phyloP scores from a whole-genome alignment of 2,797 vertebrate genomes.

The Aplochiton taeniatus region DNA sequence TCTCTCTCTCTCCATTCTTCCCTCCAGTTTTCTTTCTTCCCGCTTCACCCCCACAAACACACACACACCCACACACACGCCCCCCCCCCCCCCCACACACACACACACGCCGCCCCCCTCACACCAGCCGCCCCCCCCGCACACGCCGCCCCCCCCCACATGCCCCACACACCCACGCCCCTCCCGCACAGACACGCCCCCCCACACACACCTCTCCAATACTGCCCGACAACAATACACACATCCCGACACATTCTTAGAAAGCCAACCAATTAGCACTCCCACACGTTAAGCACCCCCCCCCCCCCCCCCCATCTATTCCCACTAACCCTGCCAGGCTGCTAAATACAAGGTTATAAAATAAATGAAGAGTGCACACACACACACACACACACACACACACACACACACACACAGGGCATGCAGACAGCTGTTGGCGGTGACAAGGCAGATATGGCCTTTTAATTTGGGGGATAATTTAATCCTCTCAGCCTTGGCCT shows the following conservation, averaged over 20 bases:
- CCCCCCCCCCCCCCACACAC: neutral
- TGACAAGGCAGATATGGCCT: slow-evolving; percentile 34
- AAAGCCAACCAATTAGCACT: slow-evolving; percentile 39
- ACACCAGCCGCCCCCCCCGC: neutral
- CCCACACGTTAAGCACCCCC: slow-evolving; percentile 19
- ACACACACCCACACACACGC: slow-evolving; percentile 24
- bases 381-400: slow-evolving; percentile 9
- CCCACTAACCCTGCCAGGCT: slow-evolving; percentile 54
- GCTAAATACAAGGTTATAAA: slow-evolving; percentile 72
- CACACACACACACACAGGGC: slow-evolving; percentile 10
- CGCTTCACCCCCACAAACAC: slow-evolving; percentile 12
- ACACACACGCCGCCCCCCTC: no score
- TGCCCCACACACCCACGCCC: neutral
- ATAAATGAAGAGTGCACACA: slow-evolving; percentile 70
- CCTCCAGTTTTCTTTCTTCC: slow-evolving; percentile 12
- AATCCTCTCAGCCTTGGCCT: slow-evolving; percentile 33
- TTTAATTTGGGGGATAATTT: slow-evolving; percentile 41
- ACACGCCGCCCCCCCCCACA: slow-evolving; percentile 17
- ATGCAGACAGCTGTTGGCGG: slow-evolving; percentile 24
- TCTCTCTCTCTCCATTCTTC: neutral
- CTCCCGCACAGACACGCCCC: neutral
- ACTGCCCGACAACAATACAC: neutral
- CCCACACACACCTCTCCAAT: neutral
- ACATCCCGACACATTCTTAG: slow-evolving; percentile 11
- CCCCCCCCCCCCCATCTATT: slow-evolving; percentile 17